Percentiles rank a stretch among this genome's conserved stretches.
Evolutionary conservation across 2,888 invertebrate species (phyloP).

Genomic region (Ormyrus nitidulus): DNA sequence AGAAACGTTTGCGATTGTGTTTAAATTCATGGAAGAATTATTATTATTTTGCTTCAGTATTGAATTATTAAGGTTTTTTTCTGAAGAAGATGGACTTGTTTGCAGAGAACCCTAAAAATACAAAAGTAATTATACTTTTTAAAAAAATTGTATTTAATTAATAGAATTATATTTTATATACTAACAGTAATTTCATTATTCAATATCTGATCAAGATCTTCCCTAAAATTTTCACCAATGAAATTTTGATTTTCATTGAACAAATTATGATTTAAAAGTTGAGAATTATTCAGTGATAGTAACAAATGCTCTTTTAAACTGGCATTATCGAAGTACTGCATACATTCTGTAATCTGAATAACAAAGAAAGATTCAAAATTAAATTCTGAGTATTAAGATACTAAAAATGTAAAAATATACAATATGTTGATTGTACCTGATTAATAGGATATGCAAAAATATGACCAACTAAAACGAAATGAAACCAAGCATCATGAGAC

Average conservation of each 20-base stretch:
- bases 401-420: neutral
- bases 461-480: slow-evolving; percentile 82
- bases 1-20: slow-evolving; percentile 5
- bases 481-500: slow-evolving; percentile 82
- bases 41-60: neutral
- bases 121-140: neutral
- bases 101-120: slow-evolving; percentile 30
- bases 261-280: slow-evolving; percentile 53
- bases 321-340: slow-evolving; percentile 78
- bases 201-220: slow-evolving; percentile 13
- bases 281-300: slow-evolving; percentile 64
- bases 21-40: neutral
- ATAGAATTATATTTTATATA: slow-evolving; percentile 2
- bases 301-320: slow-evolving; percentile 80
- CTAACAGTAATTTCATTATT: slow-evolving; percentile 31
- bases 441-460: slow-evolving; percentile 82
- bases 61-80: slow-evolving; percentile 1
- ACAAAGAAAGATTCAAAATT: neutral
- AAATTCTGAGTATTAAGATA: slow-evolving; percentile 20
- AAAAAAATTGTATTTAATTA: neutral
- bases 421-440: slow-evolving; percentile 74
- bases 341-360: slow-evolving; percentile 74
- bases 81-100: slow-evolving; percentile 16
- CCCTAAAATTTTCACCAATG: slow-evolving; percentile 59
- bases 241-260: slow-evolving; percentile 55